A percentile compares a stretch with the other conserved stretches of the same genome.
Evolutionary conservation across 35 echinoderm and acorn worm species (phyloP).

Genomic region (Apostichopus californicus): DNA sequence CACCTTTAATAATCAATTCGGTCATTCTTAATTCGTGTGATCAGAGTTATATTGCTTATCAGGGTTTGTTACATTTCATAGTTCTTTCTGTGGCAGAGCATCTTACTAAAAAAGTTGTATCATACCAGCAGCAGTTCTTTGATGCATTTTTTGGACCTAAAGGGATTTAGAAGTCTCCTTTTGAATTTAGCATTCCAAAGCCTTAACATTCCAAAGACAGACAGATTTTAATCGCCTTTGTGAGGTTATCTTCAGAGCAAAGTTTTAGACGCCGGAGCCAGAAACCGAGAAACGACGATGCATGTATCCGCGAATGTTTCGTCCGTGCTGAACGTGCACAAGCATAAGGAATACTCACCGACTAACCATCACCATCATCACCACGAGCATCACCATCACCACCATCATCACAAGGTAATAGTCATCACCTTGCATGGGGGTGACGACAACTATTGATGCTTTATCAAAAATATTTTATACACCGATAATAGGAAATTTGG

Average conservation of each 20-base stretch:
- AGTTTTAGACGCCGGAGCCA: not conserved
- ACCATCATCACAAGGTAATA: conserved; percentile 51
- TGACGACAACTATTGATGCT: too few species aligned
- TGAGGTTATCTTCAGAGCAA: not conserved
- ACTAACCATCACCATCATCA: conserved; percentile 45
- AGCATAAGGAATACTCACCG: conserved; percentile 60
- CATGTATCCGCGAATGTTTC: conserved; percentile 87
- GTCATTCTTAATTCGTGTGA: too few species aligned
- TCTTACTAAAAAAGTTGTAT: too few species aligned
- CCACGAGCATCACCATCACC: conserved; percentile 52
- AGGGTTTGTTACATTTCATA: too few species aligned
- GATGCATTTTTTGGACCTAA: too few species aligned
- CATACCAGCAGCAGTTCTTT: too few species aligned
- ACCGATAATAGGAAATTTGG: too few species aligned
- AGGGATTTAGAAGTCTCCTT: too few species aligned
- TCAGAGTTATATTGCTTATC: too few species aligned
- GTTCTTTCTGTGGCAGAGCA: too few species aligned
- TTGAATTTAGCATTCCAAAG: conserved; percentile 9
- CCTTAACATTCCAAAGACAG: conserved; percentile 9
- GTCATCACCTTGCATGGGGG: not conserved
- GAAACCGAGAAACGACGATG: conserved; percentile 51
- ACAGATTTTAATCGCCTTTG: not conserved
- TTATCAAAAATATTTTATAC: too few species aligned
- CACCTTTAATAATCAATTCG: too few species aligned
- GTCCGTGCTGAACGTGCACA: conserved; percentile 65